A percentile compares a stretch with the other conserved stretches of the same genome.
Conservation (phyloP, 2,888 invertebrate species). For the Conistra vaccinii region DNA sequence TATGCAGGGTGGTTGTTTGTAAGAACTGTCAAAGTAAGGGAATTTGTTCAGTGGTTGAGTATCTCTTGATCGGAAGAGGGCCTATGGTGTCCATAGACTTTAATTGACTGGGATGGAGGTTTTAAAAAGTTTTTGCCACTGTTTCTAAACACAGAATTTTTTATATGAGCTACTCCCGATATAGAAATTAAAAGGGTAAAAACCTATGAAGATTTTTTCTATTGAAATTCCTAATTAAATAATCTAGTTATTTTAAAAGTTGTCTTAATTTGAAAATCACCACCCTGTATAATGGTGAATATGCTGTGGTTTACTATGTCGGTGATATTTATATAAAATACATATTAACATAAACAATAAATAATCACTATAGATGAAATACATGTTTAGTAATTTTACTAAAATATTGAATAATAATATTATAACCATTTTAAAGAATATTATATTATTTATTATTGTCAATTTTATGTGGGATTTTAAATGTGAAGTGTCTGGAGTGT, state of each 20-base stretch:
- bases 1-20: constrained; percentile 42
- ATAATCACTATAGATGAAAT: constrained; percentile 47
- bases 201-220: background rate
- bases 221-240: background rate
- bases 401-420: constrained; percentile 48
- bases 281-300: constrained; percentile 22
- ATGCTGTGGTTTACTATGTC: constrained; percentile 29
- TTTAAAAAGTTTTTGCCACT: background rate
- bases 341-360: constrained; percentile 28
- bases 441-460: constrained; percentile 53
- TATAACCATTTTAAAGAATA: constrained; percentile 17
- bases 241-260: background rate
- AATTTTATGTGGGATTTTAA: constrained; percentile 49
- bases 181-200: background rate
- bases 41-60: background rate
- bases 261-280: constrained; percentile 5
- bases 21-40: background rate
- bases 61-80: background rate
- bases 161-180: background rate
- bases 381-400: constrained; percentile 39
- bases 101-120: too few relatives aligned
- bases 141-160: too few relatives aligned
- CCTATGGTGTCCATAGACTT: background rate
- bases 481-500: constrained; percentile 29
- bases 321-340: constrained; percentile 46